Base-by-base conservation (phyloP, 2,797 vertebrate genomes). In the Darevskia mixta region DNA sequence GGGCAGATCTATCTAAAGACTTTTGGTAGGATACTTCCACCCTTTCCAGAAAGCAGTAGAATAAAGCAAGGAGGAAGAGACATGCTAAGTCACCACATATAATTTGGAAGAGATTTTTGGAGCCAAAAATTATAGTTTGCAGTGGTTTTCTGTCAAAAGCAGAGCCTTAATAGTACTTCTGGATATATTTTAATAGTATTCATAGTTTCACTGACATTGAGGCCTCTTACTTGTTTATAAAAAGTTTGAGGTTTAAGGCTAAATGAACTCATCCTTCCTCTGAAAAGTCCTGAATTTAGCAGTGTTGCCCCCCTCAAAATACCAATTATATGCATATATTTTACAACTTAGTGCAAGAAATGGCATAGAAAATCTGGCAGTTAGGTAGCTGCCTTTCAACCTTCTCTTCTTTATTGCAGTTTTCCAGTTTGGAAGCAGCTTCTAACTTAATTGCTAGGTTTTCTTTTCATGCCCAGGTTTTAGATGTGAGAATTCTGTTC, bases 111-210 rank as follows among this genome's bases (percentile, higher is more conserved):
- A 15, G 0, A 20, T 3, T 92, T 72, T 88, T 55, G 78, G 45
- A 85, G 61, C 43, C n/a, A 61, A 8, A 64, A 84, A 83, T 82
- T 85, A 79, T 29, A 79, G 2, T 41, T 18, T 76, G 32, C n/a
- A 43, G 58, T 25, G 25, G 58, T 1, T 23, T 66, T 84, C 72
- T 82, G 58, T 84, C 72, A 87, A 79, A 69, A 85, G 83, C 15
- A 2, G 0, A 86, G 27, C 7, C 32, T 86, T 72, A 41, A 32
- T 66, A 85, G 58, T 11, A 23, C 83, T 79, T 25, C 38, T 88
- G 45, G 1, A 1, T 67, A 6, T 64, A 71, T n/a, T 88, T 32
- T 79, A 89, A 89, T 80, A 89, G 35, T 79, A 73, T 73, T n/a
- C 27, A 27, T 66, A 32, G 55, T 64, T 79, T 41, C 29, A 73